Conservation (phyloP, 2,113 vertebrate species). For the Anguilla japonica region DNA sequence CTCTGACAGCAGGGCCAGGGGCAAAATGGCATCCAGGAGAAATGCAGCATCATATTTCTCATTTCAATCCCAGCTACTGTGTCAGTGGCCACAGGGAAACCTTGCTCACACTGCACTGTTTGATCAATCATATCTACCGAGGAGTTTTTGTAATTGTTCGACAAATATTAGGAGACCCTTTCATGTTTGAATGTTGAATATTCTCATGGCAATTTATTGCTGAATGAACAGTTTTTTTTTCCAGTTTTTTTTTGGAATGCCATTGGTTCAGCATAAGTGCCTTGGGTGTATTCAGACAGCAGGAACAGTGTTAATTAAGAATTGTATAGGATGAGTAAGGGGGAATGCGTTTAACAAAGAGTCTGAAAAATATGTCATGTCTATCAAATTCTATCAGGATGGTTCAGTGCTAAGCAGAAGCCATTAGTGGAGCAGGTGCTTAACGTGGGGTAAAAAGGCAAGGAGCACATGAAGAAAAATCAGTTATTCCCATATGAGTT, state of each 20-base stretch:
- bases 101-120: neutral
- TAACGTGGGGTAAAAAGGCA: too few relatives aligned
- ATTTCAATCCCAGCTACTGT: neutral
- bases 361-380: too few relatives aligned
- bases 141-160: neutral
- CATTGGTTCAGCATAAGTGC: neutral
- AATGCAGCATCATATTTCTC: neutral
- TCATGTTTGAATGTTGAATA: neutral
- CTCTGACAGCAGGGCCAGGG: neutral
- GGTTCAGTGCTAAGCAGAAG: too few relatives aligned
- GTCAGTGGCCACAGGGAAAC: neutral
- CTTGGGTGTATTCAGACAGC: neutral
- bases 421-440: too few relatives aligned
- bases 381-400: too few relatives aligned
- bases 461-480: too few relatives aligned
- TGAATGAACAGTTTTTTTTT: neutral
- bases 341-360: too few relatives aligned
- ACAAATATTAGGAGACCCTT: constrained; percentile 1
- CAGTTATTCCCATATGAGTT: too few relatives aligned
- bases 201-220: neutral
- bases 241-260: neutral
- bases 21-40: neutral
- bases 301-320: too few relatives aligned
- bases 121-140: neutral
- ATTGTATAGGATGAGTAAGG: too few relatives aligned